phyloP scores from a whole-genome alignment of 2,113 vertebrate species.

The Coreoperca whiteheadi region DNA sequence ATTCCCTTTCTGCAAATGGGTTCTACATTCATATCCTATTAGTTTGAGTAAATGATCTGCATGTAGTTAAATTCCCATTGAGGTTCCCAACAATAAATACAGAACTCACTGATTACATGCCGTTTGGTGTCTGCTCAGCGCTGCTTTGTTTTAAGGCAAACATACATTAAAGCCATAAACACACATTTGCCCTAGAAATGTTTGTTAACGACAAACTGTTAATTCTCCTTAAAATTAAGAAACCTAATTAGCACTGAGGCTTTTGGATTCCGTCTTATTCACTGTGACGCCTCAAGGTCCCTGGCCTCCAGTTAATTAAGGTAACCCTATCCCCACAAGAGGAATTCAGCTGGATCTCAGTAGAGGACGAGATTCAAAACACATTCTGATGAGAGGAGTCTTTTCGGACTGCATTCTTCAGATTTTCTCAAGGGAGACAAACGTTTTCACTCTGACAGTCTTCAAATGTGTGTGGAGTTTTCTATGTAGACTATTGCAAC shows the following conservation, averaged over 20 bases:
- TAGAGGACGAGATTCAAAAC: slow-evolving; percentile 34
- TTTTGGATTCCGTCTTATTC: background rate
- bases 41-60: background rate
- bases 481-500: background rate
- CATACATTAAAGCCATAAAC: slow-evolving; percentile 16
- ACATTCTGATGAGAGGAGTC: slow-evolving; percentile 35
- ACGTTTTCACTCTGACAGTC: slow-evolving; percentile 34
- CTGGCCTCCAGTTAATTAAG: slow-evolving; percentile 44
- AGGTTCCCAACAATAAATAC: slow-evolving; percentile 21
- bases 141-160: background rate
- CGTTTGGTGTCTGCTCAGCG: background rate
- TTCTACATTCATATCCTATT: background rate
- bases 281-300: slow-evolving; percentile 12
- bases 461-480: background rate
- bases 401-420: slow-evolving; percentile 35
- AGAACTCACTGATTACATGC: background rate
- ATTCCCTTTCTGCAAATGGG: slow-evolving; percentile 18
- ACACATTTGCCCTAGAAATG: background rate
- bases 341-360: slow-evolving; percentile 3
- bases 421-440: slow-evolving; percentile 26
- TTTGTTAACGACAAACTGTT: background rate
- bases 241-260: background rate
- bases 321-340: background rate
- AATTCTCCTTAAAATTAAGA: background rate
- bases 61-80: background rate